Percentiles rank a stretch among this genome's conserved stretches.
phyloP scores from a whole-genome alignment of 2,797 vertebrate species.

The Acomys russatus region DNA sequence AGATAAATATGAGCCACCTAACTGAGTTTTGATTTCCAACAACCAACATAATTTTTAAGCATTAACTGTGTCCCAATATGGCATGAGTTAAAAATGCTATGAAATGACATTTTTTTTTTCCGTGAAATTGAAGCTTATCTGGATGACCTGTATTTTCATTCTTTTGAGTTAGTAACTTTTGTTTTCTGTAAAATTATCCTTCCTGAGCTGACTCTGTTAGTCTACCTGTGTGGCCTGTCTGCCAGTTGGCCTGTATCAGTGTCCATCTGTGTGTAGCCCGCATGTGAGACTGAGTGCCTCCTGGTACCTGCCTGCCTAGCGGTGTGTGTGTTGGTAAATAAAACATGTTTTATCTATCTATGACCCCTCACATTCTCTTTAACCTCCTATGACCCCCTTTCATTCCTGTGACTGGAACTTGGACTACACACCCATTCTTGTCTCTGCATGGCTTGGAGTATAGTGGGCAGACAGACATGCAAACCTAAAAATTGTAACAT shows the following conservation, averaged over 20 bases:
- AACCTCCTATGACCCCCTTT: neutral
- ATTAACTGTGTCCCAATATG: neutral
- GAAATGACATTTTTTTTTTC: neutral
- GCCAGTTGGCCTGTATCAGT: neutral
- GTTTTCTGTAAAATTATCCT: neutral
- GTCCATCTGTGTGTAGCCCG: neutral
- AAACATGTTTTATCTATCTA: neutral
- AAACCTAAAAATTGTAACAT: neutral
- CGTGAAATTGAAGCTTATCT: conserved; percentile 10
- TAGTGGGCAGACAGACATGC: neutral
- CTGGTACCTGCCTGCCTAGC: neutral
- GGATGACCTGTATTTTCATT: neutral
- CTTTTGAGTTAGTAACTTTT: neutral
- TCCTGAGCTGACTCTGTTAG: neutral
- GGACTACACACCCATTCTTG: neutral
- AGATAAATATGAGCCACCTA: neutral
- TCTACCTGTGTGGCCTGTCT: neutral
- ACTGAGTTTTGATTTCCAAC: neutral
- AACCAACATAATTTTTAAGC: neutral
- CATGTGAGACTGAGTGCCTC: neutral
- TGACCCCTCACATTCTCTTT: neutral
- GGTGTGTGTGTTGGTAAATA: neutral
- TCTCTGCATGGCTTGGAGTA: neutral
- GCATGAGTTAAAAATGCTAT: neutral
- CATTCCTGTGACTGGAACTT: neutral